These are phyloP conservation scores for Calyptomena viridis DNA, from an alignment of 2,113 vertebrate genomes.

Conservation along the genomic window DNA sequence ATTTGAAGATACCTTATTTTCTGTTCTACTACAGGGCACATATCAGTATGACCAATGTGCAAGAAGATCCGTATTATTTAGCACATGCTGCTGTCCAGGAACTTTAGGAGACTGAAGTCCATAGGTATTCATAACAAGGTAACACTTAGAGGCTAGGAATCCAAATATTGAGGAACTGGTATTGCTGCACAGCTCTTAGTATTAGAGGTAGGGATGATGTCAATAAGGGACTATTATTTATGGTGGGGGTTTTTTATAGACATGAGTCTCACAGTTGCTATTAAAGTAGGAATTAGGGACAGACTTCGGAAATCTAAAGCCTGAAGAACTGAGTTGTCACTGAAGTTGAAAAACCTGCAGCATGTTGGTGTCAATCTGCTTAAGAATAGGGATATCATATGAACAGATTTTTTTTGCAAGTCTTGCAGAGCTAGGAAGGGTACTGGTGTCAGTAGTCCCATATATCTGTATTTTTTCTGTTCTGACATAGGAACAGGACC, in stretches of 20 bases:
- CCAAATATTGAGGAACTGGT: not conserved
- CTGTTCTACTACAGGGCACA: not conserved
- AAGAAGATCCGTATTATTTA: not conserved
- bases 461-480: not conserved
- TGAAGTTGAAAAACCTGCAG: not conserved
- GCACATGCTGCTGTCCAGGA: not conserved
- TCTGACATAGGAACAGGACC: not conserved
- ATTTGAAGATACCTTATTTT: not conserved
- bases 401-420: not conserved
- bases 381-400: not conserved
- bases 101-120: not conserved
- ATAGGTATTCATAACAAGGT: not conserved
- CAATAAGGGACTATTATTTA: not conserved
- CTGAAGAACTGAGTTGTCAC: not conserved
- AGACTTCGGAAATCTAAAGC: not conserved
- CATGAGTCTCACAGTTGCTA: not conserved
- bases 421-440: not conserved
- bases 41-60: not conserved
- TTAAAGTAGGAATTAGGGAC: not conserved
- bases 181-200: not conserved
- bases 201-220: not conserved
- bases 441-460: not conserved
- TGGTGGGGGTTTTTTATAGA: not conserved
- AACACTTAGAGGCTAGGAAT: not conserved
- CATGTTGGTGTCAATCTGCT: not conserved